Conservation (phyloP, 30 jellyfish, hydroid and myxozoan genomes). For the Pelagia noctiluca region DNA sequence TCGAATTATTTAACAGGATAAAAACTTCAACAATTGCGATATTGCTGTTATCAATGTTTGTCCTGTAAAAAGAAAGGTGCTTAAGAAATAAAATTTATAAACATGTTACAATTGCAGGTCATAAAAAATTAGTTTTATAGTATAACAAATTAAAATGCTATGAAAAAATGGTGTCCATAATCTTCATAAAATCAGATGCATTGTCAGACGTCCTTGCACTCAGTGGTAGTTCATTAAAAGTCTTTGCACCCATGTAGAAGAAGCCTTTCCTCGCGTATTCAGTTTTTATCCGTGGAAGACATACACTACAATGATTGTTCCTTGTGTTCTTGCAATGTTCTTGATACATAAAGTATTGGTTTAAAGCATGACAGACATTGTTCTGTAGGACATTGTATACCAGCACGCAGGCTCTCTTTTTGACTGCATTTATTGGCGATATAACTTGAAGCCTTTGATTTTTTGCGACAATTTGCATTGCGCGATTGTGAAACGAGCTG, state of each 20-base stretch:
- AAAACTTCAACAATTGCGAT: conserved; percentile 42
- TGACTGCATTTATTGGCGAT: conserved; percentile 67
- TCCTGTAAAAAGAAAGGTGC: conserved; percentile 62
- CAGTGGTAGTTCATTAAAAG: conserved; percentile 57
- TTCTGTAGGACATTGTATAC: conserved; percentile 75
- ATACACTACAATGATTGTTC: conserved; percentile 57
- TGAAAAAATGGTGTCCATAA: conserved; percentile 41
- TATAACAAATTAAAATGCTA: conserved; percentile 41
- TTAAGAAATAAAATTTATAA: conserved; percentile 22
- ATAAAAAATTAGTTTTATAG: conserved; percentile 15
- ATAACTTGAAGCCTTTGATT: conserved; percentile 44
- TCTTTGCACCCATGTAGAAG: conserved; percentile 66
- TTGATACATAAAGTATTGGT: conserved; percentile 40
- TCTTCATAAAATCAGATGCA: conserved; percentile 30
- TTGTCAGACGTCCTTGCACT: conserved; percentile 63
- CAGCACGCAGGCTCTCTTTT: conserved; percentile 73
- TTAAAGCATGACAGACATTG: background rate
- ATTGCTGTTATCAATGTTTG: conserved; percentile 41
- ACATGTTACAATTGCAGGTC: conserved; percentile 48
- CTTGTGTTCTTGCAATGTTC: conserved; percentile 45
- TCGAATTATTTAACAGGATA: conserved; percentile 16
- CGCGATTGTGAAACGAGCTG: conserved; percentile 65
- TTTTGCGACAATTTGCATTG: conserved; percentile 64
- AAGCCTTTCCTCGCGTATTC: conserved; percentile 60
- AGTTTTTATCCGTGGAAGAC: conserved; percentile 56